Base-by-base conservation (phyloP, 2,113 vertebrate genomes). In the Pelusios castaneus region DNA sequence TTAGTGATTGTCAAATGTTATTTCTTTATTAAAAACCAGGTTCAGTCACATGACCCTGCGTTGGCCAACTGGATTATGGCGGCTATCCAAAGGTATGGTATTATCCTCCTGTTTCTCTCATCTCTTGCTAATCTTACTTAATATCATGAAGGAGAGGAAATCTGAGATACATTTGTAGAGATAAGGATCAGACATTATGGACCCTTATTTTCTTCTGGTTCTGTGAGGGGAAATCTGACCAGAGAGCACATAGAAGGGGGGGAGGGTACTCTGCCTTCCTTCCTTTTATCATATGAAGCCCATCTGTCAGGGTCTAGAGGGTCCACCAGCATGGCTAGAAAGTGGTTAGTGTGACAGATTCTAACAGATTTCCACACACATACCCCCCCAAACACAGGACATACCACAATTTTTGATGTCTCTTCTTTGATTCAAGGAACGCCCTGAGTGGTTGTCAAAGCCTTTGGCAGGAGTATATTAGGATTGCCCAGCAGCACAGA, bases 401-500 rank as follows among this genome's bases (percentile, higher is more conserved):
- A 80, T 63, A 10, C 82, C 79, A 21, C 16, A 92, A 89, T 81
- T 41, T 82, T 22, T 7, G 3, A 45, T n/a, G n/a, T 5, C 4
- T 25, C 41, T 76, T 75, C 41, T 11, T 14, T 6, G 3, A 14
- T 78, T 10, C 27, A 88, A 70, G 49, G 1, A 80, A 51, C 85
- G 73, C 1, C 1, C 60, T 5, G 4, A 60, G 60, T 2, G 41
- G 41, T 16, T n/a, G 3, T 77, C 49, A 27, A 67, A 41, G 16
- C 70, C 52, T 41, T 95, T 87, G 84, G 22, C 10, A 90, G 78
- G 70, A 49, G 10, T 82, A 77, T 80, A 85, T 73, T 21, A 91
- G 38, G 43, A 80, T 76, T 41, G 54, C 22, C 14, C 90, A 52
- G 79, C 43, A 80, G 60, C 7, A 85, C 6, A 77, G 27, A 90